phyloP scores from a whole-genome alignment of 2,888 invertebrate species.

The Matsumyia berberina region DNA sequence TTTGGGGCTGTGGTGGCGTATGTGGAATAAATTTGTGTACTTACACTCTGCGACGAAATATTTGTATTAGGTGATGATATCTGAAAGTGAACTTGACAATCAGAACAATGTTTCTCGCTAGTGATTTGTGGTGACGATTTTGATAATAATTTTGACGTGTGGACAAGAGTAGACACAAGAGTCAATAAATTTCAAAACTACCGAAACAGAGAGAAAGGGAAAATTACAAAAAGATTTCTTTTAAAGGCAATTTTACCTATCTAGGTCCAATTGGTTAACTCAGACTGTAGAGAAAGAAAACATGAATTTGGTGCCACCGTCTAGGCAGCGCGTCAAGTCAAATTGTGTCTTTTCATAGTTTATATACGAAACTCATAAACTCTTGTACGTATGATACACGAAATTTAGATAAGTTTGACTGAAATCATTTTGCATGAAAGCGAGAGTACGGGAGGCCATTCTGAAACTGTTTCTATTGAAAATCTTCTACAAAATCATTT shows the following conservation, averaged over 20 bases:
- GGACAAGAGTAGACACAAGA: no score
- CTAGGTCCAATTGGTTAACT: neutral
- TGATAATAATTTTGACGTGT: no score
- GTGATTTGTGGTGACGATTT: no score
- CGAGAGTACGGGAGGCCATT: neutral
- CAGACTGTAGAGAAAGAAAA: conserved; percentile 1
- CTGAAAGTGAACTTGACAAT: no score
- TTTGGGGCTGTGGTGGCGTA: conserved; percentile 35
- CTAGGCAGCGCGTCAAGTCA: conserved; percentile 10
- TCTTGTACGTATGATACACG: conserved; percentile 6
- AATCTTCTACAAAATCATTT: conserved; percentile 19
- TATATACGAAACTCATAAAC: conserved; percentile 36
- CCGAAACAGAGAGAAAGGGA: no score
- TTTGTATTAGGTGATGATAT: neutral
- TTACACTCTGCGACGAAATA: neutral
- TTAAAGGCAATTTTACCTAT: no score
- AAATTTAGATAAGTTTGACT: conserved; percentile 6
- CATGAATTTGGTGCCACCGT: neutral
- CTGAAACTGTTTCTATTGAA: conserved; percentile 21
- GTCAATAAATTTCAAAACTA: no score
- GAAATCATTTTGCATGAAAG: neutral
- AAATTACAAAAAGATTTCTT: no score
- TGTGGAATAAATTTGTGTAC: conserved; percentile 47
- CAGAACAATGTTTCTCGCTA: no score
- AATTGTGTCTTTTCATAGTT: conserved; percentile 34